Percentiles rank a stretch among this genome's conserved stretches.
These are phyloP conservation scores for Chrysina gloriosa DNA, from an alignment of 2,888 invertebrate species.

Conservation along the genomic window DNA sequence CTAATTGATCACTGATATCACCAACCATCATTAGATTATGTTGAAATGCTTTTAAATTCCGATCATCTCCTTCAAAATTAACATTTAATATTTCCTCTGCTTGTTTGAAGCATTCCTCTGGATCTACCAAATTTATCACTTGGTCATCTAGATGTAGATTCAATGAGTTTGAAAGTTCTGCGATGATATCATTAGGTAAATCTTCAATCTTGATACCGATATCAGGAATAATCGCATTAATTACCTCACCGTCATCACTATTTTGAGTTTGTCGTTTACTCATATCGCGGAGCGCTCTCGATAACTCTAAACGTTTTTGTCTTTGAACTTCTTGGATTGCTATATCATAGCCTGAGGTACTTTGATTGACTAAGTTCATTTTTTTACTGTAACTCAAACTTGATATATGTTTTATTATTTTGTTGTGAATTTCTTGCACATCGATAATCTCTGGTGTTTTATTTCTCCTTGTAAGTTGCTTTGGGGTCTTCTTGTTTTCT, in stretches of 20 bases:
- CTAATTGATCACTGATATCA: not conserved
- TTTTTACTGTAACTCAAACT: slow-evolving; percentile 59
- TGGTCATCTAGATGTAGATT: slow-evolving; percentile 28
- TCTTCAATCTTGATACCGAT: slow-evolving; percentile 61
- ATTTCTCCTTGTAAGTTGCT: slow-evolving; percentile 22
- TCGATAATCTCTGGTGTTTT: slow-evolving; percentile 41
- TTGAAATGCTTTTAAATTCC: not conserved
- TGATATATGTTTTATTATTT: slow-evolving; percentile 60
- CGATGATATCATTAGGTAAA: slow-evolving; percentile 59
- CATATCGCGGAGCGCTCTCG: slow-evolving; percentile 60
- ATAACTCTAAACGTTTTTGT: slow-evolving; percentile 61
- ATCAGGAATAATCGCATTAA: slow-evolving; percentile 62
- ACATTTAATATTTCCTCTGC: slow-evolving; percentile 47
- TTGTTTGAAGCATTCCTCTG: slow-evolving; percentile 49
- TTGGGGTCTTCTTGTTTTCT: slow-evolving; percentile 17
- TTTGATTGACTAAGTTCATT: slow-evolving; percentile 59
- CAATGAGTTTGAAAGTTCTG: slow-evolving; percentile 57
- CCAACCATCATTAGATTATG: slow-evolving; percentile 1
- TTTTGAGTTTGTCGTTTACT: slow-evolving; percentile 52
- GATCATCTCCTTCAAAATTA: slow-evolving; percentile 36
- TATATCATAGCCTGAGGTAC: slow-evolving; percentile 57
- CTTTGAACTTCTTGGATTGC: slow-evolving; percentile 60
- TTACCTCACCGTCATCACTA: slow-evolving; percentile 53
- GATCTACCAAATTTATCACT: slow-evolving; percentile 42
- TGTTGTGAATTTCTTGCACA: slow-evolving; percentile 58